Evolutionary conservation across 2,113 vertebrate species (phyloP), one percentile per base, ranked within the genome.

Genomic region (Sylvicapra grimmia): DNA sequence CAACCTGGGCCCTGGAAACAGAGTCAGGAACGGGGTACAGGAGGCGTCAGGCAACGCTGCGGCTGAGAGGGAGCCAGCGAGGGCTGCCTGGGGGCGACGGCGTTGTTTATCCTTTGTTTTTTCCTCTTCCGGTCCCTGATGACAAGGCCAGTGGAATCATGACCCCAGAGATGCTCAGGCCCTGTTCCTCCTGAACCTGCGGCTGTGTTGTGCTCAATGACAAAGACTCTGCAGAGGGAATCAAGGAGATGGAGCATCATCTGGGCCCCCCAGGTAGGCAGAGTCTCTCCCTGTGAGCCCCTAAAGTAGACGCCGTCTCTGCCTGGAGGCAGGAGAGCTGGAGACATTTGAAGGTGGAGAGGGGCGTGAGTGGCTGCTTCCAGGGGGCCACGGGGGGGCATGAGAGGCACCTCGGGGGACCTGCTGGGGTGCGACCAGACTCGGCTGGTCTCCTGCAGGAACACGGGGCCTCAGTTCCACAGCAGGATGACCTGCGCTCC

Each of bases 21-120:
- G 13, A 4, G 33, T 25, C 5, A 2, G 19, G 4, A 25, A 3
- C 0, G 31, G 12, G 16, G 8, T 0, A 0, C 33, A 47, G 58
- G 53, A 36, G 21, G 1, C 1, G 0, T 11, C 29, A 1, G 5
- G 12, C 13, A 0, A 7, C 65, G 2, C 1, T 2, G 36, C 5
- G 29, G 47, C 25, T 53, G 9, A 5, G 5, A 0, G 11, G 87
- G 53, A 13, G 3, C 21, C 5, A 8, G 1, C 3, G 3, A 11
- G 14, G 1, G 5, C 3, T 5, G 10, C 1, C 3, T 15, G 36
- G 9, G 6, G 2, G 2, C 1, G 8, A 16, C 0, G 4, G 36
- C 5, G 0, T 12, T 16, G 29, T 21, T 8, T 25, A 51, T 5
- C 33, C 16, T 88, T 12, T 29, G 19, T 0, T 49, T 31, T 25